Evolutionary conservation across 2,888 invertebrate species (phyloP).

Genomic region (Psylliodes chrysocephalus): DNA sequence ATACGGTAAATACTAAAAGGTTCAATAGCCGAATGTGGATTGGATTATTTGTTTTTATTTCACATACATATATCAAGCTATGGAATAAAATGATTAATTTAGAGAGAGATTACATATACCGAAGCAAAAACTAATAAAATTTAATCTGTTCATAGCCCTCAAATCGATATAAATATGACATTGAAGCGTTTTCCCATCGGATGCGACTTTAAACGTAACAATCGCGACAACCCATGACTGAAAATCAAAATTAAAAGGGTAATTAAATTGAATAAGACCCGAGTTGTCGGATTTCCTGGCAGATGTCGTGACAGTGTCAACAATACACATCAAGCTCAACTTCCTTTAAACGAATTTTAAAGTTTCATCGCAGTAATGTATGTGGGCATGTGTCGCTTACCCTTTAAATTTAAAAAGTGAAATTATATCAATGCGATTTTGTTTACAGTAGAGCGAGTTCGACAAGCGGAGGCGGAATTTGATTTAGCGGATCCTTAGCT

Average conservation of each 20-base stretch:
- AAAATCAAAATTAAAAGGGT: constrained; percentile 57
- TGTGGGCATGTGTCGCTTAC: constrained; percentile 53
- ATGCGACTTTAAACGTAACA: constrained; percentile 12
- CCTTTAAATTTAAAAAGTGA: constrained; percentile 62
- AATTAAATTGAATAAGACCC: constrained; percentile 62
- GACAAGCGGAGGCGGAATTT: constrained; percentile 62
- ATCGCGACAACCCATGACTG: constrained; percentile 29
- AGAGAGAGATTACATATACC: neutral
- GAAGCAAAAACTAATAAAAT: neutral
- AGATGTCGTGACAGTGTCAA: constrained; percentile 62
- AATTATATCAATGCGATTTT: constrained; percentile 64
- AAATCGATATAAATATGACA: constrained; percentile 11
- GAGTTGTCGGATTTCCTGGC: constrained; percentile 63
- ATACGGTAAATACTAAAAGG: no score
- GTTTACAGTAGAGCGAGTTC: constrained; percentile 62
- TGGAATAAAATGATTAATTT: no score
- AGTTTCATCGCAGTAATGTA: constrained; percentile 50
- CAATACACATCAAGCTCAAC: constrained; percentile 62
- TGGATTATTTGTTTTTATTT: no score
- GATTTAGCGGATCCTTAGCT: constrained; percentile 55
- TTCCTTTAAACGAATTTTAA: constrained; percentile 61
- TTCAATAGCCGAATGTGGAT: no score
- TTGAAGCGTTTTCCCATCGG: neutral
- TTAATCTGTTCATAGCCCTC: neutral
- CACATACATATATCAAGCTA: no score